These are phyloP conservation scores for Zaprionus ghesquierei DNA, from an alignment of 1,140 invertebrate species.

Conservation along the genomic window DNA sequence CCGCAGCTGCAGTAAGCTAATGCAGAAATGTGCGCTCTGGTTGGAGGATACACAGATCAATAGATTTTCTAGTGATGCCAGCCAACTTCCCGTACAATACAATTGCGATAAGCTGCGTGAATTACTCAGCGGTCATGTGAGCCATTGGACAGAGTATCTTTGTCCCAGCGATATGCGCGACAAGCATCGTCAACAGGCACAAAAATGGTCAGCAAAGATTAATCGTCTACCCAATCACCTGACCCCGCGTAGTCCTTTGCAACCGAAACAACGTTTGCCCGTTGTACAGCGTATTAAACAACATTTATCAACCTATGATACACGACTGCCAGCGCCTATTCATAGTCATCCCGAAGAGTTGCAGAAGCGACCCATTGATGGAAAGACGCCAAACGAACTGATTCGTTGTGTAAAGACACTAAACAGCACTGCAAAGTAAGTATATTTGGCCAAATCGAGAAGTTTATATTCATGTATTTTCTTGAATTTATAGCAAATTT, in stretches of 20 bases:
- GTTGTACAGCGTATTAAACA: conserved; percentile 84
- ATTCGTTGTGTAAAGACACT: conserved; percentile 49
- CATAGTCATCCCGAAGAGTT: conserved; percentile 29
- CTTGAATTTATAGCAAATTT: conserved; percentile 54
- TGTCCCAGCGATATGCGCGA: conserved; percentile 85
- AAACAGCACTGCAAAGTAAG: conserved; percentile 69
- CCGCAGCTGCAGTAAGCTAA: conserved; percentile 82
- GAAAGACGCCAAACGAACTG: conserved; percentile 32
- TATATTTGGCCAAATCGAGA: background rate
- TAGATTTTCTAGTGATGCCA: conserved; percentile 59
- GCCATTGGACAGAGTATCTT: conserved; percentile 88
- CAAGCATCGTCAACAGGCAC: conserved; percentile 83
- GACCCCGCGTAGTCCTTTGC: conserved; percentile 39
- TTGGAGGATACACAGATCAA: conserved; percentile 89
- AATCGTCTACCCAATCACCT: conserved; percentile 39
- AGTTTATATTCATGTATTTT: background rate
- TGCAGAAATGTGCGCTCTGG: conserved; percentile 89
- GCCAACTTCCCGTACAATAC: conserved; percentile 88
- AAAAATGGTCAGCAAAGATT: conserved; percentile 83
- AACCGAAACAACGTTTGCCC: conserved; percentile 66
- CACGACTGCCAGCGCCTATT: conserved; percentile 82
- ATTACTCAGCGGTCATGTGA: conserved; percentile 81
- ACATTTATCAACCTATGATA: conserved; percentile 86
- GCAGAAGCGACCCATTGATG: conserved; percentile 30
- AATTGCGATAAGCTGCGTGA: conserved; percentile 84